phyloP scores from a whole-genome alignment of 2,888 invertebrate species.

The Drosophila bunnanda region DNA sequence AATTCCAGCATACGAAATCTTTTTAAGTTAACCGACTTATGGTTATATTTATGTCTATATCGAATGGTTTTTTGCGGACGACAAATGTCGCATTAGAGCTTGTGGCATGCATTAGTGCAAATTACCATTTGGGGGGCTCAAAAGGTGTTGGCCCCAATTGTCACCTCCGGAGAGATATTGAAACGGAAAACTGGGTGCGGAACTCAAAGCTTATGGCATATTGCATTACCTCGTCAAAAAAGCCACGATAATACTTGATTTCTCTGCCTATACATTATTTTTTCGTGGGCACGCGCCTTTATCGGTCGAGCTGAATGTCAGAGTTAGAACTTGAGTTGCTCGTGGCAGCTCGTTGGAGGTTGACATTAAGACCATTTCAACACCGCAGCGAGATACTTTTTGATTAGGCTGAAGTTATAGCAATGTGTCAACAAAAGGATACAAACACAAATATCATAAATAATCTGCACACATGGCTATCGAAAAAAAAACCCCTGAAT shows the following conservation, averaged over 20 bases:
- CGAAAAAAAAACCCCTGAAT: background rate
- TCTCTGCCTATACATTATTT: constrained; percentile 17
- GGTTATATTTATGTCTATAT: constrained; percentile 51
- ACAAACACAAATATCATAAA: constrained; percentile 1
- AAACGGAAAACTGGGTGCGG: constrained; percentile 67
- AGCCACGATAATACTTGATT: constrained; percentile 38
- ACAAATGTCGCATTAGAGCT: constrained; percentile 55
- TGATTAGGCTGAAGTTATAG: constrained; percentile 32
- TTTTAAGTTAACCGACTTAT: constrained; percentile 10
- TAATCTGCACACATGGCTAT: constrained; percentile 1
- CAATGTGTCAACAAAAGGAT: constrained; percentile 9
- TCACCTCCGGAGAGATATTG: constrained; percentile 73
- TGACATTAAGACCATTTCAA: constrained; percentile 74
- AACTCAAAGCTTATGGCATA: constrained; percentile 54
- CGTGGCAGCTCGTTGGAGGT: constrained; percentile 25
- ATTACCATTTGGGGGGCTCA: constrained; percentile 64
- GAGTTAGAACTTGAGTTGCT: constrained; percentile 50
- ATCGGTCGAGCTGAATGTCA: constrained; percentile 69
- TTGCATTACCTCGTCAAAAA: constrained; percentile 66
- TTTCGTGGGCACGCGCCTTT: constrained; percentile 77
- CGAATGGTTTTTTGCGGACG: constrained; percentile 29
- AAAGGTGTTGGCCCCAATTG: constrained; percentile 81
- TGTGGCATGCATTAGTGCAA: constrained; percentile 65
- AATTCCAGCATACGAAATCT: background rate
- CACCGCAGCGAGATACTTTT: constrained; percentile 50